Percentiles rank a stretch among this genome's conserved stretches.
phyloP scores from a whole-genome alignment of 1,140 invertebrate genomes.

The Cataglyphis hispanica region DNA sequence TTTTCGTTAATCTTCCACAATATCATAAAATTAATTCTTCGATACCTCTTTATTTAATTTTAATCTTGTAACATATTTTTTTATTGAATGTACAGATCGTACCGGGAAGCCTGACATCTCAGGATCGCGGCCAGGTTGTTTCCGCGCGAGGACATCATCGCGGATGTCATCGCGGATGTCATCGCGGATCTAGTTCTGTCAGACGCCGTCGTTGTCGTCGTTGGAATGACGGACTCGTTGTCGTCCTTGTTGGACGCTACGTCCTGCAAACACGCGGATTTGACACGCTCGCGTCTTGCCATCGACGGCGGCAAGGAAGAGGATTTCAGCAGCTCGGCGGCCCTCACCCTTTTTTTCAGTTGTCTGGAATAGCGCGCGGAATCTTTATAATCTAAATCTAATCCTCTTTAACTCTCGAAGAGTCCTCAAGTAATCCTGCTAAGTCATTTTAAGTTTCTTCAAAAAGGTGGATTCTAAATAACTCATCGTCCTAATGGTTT shows the following conservation, averaged over 20 bases:
- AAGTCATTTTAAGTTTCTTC: neutral
- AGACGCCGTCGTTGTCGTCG: conserved; percentile 76
- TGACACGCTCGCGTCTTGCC: conserved; percentile 88
- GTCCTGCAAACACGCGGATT: conserved; percentile 83
- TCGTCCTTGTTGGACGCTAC: conserved; percentile 83
- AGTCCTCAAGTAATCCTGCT: neutral
- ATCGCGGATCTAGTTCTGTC: conserved; percentile 84
- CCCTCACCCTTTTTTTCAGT: conserved; percentile 89
- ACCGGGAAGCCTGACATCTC: conserved; percentile 89
- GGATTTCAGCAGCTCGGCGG: conserved; percentile 89
- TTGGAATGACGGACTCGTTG: conserved; percentile 57
- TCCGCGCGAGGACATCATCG: conserved; percentile 86
- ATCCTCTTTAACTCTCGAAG: neutral
- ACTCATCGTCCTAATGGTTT: neutral
- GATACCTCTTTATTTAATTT: no score
- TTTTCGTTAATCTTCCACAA: neutral
- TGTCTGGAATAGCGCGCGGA: conserved; percentile 83
- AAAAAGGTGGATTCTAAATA: neutral
- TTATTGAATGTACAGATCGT: conserved; percentile 32
- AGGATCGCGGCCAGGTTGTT: conserved; percentile 91
- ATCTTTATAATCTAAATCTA: conserved; percentile 1
- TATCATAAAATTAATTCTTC: neutral
- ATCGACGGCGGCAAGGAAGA: conserved; percentile 90
- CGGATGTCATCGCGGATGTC: conserved; percentile 80
- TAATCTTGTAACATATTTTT: neutral